Base-by-base conservation (phyloP, 2,888 invertebrate species). In the Harpagoxenus sublaevis region DNA sequence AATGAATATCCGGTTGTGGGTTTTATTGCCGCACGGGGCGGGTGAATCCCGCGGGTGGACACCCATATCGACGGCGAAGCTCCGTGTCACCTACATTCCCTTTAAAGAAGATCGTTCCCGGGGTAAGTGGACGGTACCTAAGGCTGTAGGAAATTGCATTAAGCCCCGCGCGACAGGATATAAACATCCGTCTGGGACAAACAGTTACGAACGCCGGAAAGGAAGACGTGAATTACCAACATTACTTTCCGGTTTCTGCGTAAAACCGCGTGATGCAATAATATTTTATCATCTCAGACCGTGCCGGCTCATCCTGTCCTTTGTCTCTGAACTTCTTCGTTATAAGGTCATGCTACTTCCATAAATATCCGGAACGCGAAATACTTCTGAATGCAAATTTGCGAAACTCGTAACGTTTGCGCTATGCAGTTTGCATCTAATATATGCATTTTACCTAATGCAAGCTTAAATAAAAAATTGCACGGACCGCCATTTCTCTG, bases 171-270 rank as follows among this genome's bases (percentile, higher is more conserved):
- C 83, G 74, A 84, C 73, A 73, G 70, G 82, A 84, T 85, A 86
- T 86, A 85, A 88, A 87, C 85, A 68, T 87, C 74, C 85, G 66
- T 83, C 62, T 77, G 66, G 51, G 28, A 75, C 81, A 78, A 86
- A 87, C 73, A 83, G 83, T 85, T 83, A 63, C 78, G 51, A 77
- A 70, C 60, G 35, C 31, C 15, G n/a, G 48, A 39, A 23, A 60
- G 60, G 51, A 75, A 66, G 78, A 83, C 39, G 68, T 83, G 83
- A 68, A 83, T 83, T 78, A 78, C 79, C 53, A 39, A 28, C 75
- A 57, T 83, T 79, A 83, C 66, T 55, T 68, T 78, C 74, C 63
- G 73, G 60, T 81, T 78, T 23, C 57, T 31, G 35, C 57, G 66
- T 83, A 48, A 78, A 75, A 66, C 57, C 83, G 23, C 48, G 51